Evolutionary conservation across 2,113 vertebrate species (phyloP).

Genomic region (Plecotus auritus): DNA sequence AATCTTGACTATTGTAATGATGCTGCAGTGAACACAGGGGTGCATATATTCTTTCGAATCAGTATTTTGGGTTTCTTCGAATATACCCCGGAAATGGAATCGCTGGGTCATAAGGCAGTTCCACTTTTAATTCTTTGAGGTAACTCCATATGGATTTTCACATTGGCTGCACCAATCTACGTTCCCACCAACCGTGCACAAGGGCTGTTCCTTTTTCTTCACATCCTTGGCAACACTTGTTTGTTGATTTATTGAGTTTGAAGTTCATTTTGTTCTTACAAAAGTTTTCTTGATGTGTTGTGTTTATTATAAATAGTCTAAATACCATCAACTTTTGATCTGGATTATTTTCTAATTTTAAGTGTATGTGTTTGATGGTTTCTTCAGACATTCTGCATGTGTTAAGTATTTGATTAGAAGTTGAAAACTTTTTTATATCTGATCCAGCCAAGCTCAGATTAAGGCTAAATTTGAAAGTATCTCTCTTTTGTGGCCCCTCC

Average conservation of each 20-base stretch:
- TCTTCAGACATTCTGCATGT: background rate
- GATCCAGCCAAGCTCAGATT: background rate
- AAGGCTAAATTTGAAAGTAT: slow-evolving; percentile 17
- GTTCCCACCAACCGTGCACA: background rate
- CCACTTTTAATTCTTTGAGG: background rate
- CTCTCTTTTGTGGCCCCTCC: no score
- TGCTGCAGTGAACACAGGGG: background rate
- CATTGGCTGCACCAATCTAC: background rate
- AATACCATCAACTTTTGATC: background rate
- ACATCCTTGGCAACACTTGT: background rate
- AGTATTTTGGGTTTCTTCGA: background rate
- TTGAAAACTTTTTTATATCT: background rate
- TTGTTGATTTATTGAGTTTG: background rate
- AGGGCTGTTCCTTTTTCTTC: background rate
- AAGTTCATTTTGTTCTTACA: slow-evolving; percentile 21
- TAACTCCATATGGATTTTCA: background rate
- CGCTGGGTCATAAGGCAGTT: background rate
- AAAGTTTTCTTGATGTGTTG: background rate
- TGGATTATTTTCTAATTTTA: slow-evolving; percentile 21
- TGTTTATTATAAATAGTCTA: background rate
- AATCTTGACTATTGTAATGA: background rate
- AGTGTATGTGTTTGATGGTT: background rate
- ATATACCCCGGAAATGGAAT: background rate
- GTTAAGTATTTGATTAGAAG: slow-evolving; percentile 6
- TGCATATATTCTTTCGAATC: background rate